Conservation (phyloP, 92 coral and sea anemone genomes). For the Palythoa grandiflora region DNA sequence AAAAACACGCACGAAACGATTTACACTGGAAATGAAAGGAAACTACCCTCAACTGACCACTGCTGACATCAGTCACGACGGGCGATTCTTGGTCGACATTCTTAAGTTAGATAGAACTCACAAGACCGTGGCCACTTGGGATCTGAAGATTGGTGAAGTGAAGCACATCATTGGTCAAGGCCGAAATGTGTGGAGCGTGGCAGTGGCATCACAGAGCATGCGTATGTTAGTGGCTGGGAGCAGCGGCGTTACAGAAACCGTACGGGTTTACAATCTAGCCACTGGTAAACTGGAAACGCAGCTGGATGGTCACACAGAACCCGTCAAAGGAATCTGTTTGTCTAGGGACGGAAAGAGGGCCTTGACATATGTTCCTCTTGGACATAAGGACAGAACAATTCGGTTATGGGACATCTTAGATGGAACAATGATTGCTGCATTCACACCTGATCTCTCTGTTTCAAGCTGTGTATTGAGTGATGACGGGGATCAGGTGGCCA, state of each 20-base stretch:
- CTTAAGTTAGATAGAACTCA: conserved; percentile 87
- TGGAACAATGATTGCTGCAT: conserved; percentile 85
- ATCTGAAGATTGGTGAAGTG: conserved; percentile 88
- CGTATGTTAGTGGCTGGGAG: conserved; percentile 88
- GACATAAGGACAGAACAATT: conserved; percentile 86
- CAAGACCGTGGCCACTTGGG: conserved; percentile 95
- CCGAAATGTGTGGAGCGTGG: conserved; percentile 88
- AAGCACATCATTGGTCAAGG: conserved; percentile 93
- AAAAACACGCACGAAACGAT: conserved; percentile 71
- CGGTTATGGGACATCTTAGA: conserved; percentile 89
- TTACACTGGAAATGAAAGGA: conserved; percentile 81
- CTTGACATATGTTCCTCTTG: conserved; percentile 83
- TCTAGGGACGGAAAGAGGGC: conserved; percentile 90
- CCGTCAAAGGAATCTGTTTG: conserved; percentile 84
- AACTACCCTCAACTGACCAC: conserved; percentile 89
- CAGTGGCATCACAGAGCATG: conserved; percentile 88
- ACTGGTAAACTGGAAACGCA: conserved; percentile 83
- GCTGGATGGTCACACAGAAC: conserved; percentile 90
- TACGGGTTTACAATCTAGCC: conserved; percentile 87
- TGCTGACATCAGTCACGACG: conserved; percentile 92
- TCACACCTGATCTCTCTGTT: conserved; percentile 96
- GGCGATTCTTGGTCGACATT: conserved; percentile 91
- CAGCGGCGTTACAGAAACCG: conserved; percentile 78
- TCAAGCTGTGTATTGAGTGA: conserved; percentile 96
- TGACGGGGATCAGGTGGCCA: conserved; percentile 96